These are phyloP conservation scores for Philaethria dido DNA, from an alignment of 2,888 invertebrate genomes.

Conservation along the genomic window DNA sequence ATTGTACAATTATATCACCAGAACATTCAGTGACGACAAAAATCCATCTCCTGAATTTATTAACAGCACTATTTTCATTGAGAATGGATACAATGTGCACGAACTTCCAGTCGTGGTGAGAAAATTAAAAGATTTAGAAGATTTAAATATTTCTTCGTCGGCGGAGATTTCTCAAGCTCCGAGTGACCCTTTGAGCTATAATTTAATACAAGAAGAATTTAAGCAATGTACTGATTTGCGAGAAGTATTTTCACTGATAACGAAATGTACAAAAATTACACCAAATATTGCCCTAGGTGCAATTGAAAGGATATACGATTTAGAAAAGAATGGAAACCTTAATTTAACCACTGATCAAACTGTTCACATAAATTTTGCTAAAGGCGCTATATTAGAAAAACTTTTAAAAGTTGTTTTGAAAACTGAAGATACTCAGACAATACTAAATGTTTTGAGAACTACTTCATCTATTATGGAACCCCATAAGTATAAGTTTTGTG, in stretches of 20 bases:
- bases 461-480: conserved; percentile 70
- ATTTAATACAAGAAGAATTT: conserved; percentile 76
- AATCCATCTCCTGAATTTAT: conserved; percentile 62
- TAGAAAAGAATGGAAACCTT: conserved; percentile 64
- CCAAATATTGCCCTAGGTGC: conserved; percentile 79
- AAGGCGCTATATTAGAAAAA: conserved; percentile 77
- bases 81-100: conserved; percentile 87
- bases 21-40: conserved; percentile 65
- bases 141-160: conserved; percentile 55
- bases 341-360: conserved; percentile 53
- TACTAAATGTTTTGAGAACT: conserved; percentile 71
- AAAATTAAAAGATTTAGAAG: conserved; percentile 71
- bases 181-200: conserved; percentile 63
- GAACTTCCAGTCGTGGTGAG: conserved; percentile 87
- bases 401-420: conserved; percentile 71
- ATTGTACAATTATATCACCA: conserved; percentile 48
- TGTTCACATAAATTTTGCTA: conserved; percentile 66
- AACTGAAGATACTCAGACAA: conserved; percentile 76
- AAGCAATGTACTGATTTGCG: conserved; percentile 70
- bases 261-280: conserved; percentile 78
- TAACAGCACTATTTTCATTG: conserved; percentile 83
- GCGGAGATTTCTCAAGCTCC: conserved; percentile 49
- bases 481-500: conserved; percentile 81
- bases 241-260: conserved; percentile 74
- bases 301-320: conserved; percentile 74